Evolutionary conservation across 2,888 invertebrate species (phyloP), one percentile per base, ranked within the genome.

Genomic region (Philonicus albiceps): DNA sequence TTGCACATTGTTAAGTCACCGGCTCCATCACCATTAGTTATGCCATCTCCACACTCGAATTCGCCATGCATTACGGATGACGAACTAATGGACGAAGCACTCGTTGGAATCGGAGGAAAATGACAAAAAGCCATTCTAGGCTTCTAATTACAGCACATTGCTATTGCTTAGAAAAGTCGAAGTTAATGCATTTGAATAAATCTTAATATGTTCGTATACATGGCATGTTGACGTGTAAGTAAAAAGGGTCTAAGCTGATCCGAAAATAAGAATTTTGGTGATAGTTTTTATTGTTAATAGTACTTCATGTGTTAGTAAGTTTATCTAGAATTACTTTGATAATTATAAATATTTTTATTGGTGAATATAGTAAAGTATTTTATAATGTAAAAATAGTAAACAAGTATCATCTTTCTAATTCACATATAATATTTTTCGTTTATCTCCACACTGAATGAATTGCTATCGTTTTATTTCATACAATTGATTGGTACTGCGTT

Each of bases 61-160:
- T 96, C 96, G 6, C 96, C 96, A 22, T 96, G 96, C 89, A 96
- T 96, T 89, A 96, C 97, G 75, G 97, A 97, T 90, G 97, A 98
- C 91, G 97, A 97, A 80, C 19, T 86, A 22, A 86, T 86, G 64
- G 86, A 86, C 78, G 86, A 86, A 86, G 76, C 86, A 30, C 43
- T 86, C 22, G 72, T 86, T 27, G 86, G 86, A 5, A 86, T 86
- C n/a, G 72, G 72, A 19, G 86, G 86, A 2, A 86, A 86, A 86
- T 86, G 86, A 86, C 86, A 53, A 37, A 30, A 75, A 37, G 85
- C 85, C 34, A n/a, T 85, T 22, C 13, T 75, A 73, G 73, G 81
- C 34, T 81, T 49, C 55, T 81, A 81, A 81, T 19, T 81, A 16
- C 22, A 11, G 34, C 16, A 76, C 55, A 53, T 31, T 8, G 64